These are phyloP conservation scores for Mesorhabditis spiculigera DNA, from an alignment of 2,888 invertebrate genomes.

Conservation along the genomic window DNA sequence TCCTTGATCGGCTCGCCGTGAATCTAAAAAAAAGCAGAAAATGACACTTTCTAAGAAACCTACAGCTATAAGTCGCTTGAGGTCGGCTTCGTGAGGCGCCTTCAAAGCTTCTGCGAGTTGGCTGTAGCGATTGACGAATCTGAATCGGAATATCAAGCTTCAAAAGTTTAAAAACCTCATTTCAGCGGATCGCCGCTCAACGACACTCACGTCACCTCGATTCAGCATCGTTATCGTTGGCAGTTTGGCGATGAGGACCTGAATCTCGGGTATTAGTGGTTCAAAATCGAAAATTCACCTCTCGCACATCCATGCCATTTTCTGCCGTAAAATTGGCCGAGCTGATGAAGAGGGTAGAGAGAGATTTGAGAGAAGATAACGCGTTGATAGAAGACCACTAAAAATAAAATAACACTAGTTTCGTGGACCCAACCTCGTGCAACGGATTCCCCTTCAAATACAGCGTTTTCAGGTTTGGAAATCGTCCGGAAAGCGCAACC, in stretches of 20 bases:
- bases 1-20: background rate
- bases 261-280: background rate
- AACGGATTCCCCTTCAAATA: constrained; percentile 26
- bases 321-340: constrained; percentile 21
- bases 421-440: background rate
- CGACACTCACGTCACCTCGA: constrained; percentile 37
- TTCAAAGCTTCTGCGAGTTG: constrained; percentile 16
- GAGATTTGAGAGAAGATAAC: constrained; percentile 17
- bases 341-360: constrained; percentile 27
- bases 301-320: constrained; percentile 29
- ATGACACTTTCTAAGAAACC: background rate
- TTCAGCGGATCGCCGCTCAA: constrained; percentile 35
- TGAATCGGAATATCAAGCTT: constrained; percentile 14
- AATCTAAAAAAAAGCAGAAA: background rate
- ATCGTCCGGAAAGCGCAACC: constrained; percentile 11
- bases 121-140: constrained; percentile 38
- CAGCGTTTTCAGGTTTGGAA: constrained; percentile 25
- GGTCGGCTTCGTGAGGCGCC: constrained; percentile 24
- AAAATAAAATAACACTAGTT: constrained; percentile 1
- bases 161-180: background rate
- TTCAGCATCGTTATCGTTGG: constrained; percentile 31
- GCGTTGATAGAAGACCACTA: constrained; percentile 32
- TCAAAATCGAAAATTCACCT: constrained; percentile 15
- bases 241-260: constrained; percentile 41
- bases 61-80: constrained; percentile 25